Percentiles rank a stretch among this genome's conserved stretches.
Evolutionary conservation across 2,113 vertebrate genomes (phyloP).

Genomic region (Cricetomys ansorgei): DNA sequence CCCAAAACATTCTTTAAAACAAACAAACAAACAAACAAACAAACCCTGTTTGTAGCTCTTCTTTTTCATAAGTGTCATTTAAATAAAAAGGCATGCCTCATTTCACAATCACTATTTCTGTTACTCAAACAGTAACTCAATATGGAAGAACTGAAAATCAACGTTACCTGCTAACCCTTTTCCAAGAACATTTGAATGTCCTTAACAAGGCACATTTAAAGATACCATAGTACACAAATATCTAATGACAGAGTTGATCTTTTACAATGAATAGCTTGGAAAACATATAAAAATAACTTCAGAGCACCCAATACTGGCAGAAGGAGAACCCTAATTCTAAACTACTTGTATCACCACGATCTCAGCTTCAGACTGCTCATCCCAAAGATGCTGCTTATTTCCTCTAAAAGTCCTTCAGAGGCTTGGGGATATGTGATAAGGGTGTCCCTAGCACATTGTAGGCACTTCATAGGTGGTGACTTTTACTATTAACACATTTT

Average conservation of each 20-base stretch:
- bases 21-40: neutral
- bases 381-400: neutral
- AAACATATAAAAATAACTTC: neutral
- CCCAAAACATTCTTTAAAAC: neutral
- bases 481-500: neutral
- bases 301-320: neutral
- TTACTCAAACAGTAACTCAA: neutral
- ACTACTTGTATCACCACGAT: neutral
- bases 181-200: neutral
- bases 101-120: neutral
- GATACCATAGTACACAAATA: neutral
- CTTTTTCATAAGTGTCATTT: neutral
- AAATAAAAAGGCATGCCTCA: neutral
- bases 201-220: slow-evolving; percentile 9
- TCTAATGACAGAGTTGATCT: neutral
- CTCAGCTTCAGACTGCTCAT: neutral
- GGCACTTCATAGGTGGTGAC: neutral
- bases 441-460: neutral
- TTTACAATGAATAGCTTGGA: neutral
- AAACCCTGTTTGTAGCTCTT: neutral
- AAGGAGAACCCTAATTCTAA: neutral
- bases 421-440: neutral
- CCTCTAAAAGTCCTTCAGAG: neutral
- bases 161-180: neutral
- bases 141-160: neutral